Evolutionary conservation across 2,888 invertebrate genomes (phyloP), one percentile per base, ranked within the genome.

Genomic region (Lacanobia oleracea): DNA sequence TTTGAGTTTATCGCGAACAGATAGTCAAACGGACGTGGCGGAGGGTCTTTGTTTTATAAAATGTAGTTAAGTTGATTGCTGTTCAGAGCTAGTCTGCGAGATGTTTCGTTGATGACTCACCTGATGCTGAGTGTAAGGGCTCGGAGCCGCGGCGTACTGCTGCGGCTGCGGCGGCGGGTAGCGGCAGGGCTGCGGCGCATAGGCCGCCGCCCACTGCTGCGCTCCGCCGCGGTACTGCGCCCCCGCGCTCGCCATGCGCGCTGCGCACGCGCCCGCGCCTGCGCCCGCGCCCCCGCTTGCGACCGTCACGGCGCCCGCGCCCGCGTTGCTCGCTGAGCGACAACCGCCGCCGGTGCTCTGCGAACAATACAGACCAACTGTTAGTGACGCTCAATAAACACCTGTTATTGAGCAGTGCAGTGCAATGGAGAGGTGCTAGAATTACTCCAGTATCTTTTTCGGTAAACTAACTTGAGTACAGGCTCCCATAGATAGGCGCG

Each of bases 181-280:
- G 93, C 95, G 95, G 93, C 95, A 95, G 90, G 95, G 95, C 91
- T 92, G 95, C 92, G 95, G 94, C 92, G 95, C 92, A 89, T 95
- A 95, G 48, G 95, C 94, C 91, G 95, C 91, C 81, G 94, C 92
- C 95, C 95, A 95, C 94, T 95, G 95, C 94, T 95, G 95, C 93
- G 93, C 89, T 86, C 94, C 94, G 91, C 95, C 95, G 94, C 95
- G 95, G 93, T 87, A 95, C 92, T 95, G 95, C 84, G 94, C 94
- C 92, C 95, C 95, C 85, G 96, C 94, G 96, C 95, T 92, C 92
- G 96, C 93, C 96, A 96, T 93, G 94, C 96, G 93, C 95, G 96
- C 91, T 89, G 95, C 94, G 95, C 96, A 93, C 95, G 94, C 92
- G 94, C 96, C 92, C 91, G 94, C 93, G 93, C 95, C 91, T 92